A percentile compares a stretch with the other conserved stretches of the same genome.
Evolutionary conservation across 1,140 invertebrate genomes (phyloP).

Genomic region (Rhagoletis zephyria): DNA sequence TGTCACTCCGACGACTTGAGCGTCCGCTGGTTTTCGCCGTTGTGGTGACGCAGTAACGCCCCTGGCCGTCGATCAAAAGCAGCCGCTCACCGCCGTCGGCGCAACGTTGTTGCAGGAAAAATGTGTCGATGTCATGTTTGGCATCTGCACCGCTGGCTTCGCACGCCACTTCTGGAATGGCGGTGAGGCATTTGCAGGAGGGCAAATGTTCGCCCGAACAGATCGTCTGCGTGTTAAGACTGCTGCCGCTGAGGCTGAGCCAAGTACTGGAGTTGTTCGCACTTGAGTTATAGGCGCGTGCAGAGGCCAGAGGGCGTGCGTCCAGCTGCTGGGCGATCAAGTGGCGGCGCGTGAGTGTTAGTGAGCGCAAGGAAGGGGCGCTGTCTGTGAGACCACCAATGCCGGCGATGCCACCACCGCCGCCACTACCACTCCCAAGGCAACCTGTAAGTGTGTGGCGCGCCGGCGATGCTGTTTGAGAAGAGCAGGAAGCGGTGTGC

Average conservation of each 20-base stretch:
- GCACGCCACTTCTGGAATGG: slow-evolving; percentile 66
- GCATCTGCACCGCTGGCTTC: slow-evolving; percentile 56
- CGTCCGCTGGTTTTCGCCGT: slow-evolving; percentile 32
- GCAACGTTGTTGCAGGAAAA: slow-evolving; percentile 55
- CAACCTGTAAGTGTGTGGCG: slow-evolving; percentile 68
- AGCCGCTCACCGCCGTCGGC: slow-evolving; percentile 48
- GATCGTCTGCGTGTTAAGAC: slow-evolving; percentile 61
- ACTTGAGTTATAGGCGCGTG: slow-evolving; percentile 58
- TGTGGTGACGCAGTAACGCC: slow-evolving; percentile 54
- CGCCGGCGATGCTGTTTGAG: slow-evolving; percentile 81
- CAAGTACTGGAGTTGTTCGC: slow-evolving; percentile 61
- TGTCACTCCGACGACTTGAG: slow-evolving; percentile 15
- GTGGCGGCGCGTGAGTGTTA: slow-evolving; percentile 73
- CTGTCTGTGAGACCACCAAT: slow-evolving; percentile 76
- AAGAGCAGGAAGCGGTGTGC: slow-evolving; percentile 78
- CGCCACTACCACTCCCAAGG: slow-evolving; percentile 75
- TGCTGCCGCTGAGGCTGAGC: slow-evolving; percentile 64
- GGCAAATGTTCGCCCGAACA: slow-evolving; percentile 58
- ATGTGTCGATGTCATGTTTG: slow-evolving; percentile 52
- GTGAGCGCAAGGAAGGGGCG: slow-evolving; percentile 76
- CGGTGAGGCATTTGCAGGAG: slow-evolving; percentile 69
- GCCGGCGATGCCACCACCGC: slow-evolving; percentile 76
- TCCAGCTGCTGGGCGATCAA: slow-evolving; percentile 69
- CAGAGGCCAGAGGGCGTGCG: slow-evolving; percentile 60
- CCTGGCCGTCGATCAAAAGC: slow-evolving; percentile 49